phyloP scores from a whole-genome alignment of 2,113 vertebrate genomes.

The Arizona elegans region DNA sequence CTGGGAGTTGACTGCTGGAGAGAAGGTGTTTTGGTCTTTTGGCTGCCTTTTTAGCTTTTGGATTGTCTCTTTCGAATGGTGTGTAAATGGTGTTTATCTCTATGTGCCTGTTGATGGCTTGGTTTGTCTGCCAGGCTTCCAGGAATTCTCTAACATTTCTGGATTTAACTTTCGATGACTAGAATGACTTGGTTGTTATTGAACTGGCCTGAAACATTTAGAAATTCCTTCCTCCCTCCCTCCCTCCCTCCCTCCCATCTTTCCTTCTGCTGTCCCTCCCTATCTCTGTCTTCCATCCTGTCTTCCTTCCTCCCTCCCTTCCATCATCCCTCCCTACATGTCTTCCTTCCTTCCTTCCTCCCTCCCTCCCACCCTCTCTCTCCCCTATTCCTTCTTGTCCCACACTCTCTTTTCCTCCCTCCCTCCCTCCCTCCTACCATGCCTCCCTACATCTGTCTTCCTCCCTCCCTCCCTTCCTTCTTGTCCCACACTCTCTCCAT shows the following conservation, averaged over 20 bases:
- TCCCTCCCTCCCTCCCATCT: background rate
- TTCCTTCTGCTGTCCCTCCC: background rate
- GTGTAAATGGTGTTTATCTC: background rate
- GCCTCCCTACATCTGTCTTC: too few relatives aligned
- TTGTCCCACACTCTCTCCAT: background rate
- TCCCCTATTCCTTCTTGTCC: background rate
- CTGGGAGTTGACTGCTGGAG: too few relatives aligned
- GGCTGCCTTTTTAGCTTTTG: too few relatives aligned
- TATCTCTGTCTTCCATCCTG: too few relatives aligned
- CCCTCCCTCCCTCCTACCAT: too few relatives aligned
- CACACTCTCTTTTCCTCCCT: background rate
- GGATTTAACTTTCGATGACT: background rate
- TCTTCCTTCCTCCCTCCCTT: too few relatives aligned
- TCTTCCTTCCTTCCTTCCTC: rapidly evolving
- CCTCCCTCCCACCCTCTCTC: background rate
- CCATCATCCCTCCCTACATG: background rate
- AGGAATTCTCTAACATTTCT: background rate
- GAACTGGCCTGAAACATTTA: background rate
- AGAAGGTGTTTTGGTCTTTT: too few relatives aligned
- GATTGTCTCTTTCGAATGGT: background rate
- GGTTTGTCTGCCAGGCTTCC: background rate
- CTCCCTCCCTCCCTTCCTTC: background rate
- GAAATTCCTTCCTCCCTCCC: background rate
- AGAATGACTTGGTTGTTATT: too few relatives aligned
- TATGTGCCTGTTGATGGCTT: background rate